phyloP scores from a whole-genome alignment of 1,140 invertebrate genomes.

The Drosophila pachea region DNA sequence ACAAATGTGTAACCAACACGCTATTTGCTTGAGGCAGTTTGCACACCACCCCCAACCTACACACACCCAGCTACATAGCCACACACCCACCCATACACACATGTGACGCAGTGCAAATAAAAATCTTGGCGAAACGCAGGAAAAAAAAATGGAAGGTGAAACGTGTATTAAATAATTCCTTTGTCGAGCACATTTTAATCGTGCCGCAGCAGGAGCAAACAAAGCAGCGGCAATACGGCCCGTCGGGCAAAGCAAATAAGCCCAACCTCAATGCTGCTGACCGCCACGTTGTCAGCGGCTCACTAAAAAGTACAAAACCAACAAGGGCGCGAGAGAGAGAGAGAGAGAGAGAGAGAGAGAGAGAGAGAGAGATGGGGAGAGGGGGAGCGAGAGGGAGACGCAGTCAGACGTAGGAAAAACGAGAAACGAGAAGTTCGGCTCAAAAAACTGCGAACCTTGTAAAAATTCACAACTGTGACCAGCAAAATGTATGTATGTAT shows the following conservation, averaged over 20 bases:
- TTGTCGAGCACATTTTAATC: constrained; percentile 77
- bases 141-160: constrained; percentile 44
- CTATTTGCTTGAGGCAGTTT: constrained; percentile 74
- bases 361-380: no score
- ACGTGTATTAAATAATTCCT: constrained; percentile 78
- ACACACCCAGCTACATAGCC: constrained; percentile 16
- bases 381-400: no score
- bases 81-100: constrained; percentile 15
- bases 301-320: constrained; percentile 31
- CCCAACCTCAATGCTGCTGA: constrained; percentile 26
- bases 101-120: constrained; percentile 69
- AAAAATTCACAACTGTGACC: constrained; percentile 66
- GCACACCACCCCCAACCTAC: constrained; percentile 44
- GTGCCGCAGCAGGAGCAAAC: constrained; percentile 72
- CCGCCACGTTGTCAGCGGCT: constrained; percentile 36
- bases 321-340: background rate
- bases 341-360: no score
- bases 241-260: constrained; percentile 65
- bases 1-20: constrained; percentile 76
- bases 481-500: background rate
- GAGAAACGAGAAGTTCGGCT: constrained; percentile 16
- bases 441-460: constrained; percentile 69
- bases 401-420: constrained; percentile 3
- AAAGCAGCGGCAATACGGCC: constrained; percentile 56
- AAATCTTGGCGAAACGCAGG: constrained; percentile 56